Percentiles rank a stretch among this genome's conserved stretches.
Evolutionary conservation across 92 coral and sea anemone species (phyloP).

Genomic region (Phenganax stokvisi): DNA sequence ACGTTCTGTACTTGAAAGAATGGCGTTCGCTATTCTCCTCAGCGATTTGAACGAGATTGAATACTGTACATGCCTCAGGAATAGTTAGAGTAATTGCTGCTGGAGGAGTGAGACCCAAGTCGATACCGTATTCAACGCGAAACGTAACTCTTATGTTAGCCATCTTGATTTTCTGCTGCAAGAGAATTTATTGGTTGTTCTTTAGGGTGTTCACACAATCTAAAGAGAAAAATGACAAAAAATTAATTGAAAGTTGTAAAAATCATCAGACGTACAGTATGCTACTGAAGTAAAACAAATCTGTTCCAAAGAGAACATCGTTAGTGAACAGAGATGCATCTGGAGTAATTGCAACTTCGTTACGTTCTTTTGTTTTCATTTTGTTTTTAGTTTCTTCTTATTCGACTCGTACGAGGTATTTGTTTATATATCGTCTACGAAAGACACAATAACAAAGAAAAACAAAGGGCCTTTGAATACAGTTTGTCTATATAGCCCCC

Average conservation of each 20-base stretch:
- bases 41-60: conserved; percentile 34
- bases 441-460: no score
- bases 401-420: no score
- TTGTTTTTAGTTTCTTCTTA: no score
- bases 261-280: neutral
- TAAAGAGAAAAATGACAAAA: neutral
- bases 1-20: conserved; percentile 38
- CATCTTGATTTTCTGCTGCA: neutral
- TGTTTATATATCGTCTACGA: no score
- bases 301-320: no score
- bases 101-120: conserved; percentile 34
- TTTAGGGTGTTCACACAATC: neutral
- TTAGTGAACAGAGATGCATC: no score
- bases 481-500: no score
- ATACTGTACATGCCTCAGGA: conserved; percentile 32
- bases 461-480: no score
- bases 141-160: conserved; percentile 38
- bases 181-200: neutral
- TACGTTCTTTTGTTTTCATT: no score
- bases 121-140: conserved; percentile 39
- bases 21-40: conserved; percentile 33
- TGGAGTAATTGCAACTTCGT: no score
- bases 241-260: neutral
- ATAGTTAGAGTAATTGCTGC: conserved; percentile 9
- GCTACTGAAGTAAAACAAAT: no score